Conservation (phyloP, 2,888 invertebrate genomes). For the Noctua janthina region DNA sequence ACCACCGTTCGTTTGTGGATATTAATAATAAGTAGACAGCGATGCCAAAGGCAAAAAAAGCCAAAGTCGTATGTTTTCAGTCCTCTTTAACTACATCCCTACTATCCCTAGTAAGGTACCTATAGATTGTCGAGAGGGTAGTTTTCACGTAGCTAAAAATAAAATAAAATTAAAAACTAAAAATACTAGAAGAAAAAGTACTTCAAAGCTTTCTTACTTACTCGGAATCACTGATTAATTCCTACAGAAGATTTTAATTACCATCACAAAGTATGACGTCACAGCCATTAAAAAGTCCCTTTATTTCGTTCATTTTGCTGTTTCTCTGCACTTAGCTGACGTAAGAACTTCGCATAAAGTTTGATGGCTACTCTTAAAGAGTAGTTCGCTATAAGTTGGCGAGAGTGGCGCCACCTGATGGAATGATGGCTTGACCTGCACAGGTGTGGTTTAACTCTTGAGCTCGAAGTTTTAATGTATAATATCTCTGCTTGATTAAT, state of each 20-base stretch:
- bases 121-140: background rate
- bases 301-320: slow-evolving; percentile 38
- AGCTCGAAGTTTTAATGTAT: slow-evolving; percentile 31
- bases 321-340: slow-evolving; percentile 42
- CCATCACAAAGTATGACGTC: slow-evolving; percentile 37
- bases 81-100: background rate
- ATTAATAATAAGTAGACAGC: background rate
- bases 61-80: background rate
- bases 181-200: background rate
- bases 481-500: slow-evolving; percentile 5
- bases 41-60: background rate
- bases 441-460: slow-evolving; percentile 39
- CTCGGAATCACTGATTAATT: slow-evolving; percentile 38
- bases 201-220: slow-evolving; percentile 13
- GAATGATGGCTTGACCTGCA: slow-evolving; percentile 43
- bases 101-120: background rate
- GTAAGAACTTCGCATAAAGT: slow-evolving; percentile 43
- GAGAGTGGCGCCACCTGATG: slow-evolving; percentile 19
- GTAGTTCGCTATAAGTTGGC: slow-evolving; percentile 30
- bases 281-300: slow-evolving; percentile 13
- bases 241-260: slow-evolving; percentile 36
- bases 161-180: background rate
- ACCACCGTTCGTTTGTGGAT: too few relatives aligned
- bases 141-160: background rate
- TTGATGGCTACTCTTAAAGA: slow-evolving; percentile 42